Conservation (phyloP, 2,797 vertebrate species). For the Sarcoramphus papa region DNA sequence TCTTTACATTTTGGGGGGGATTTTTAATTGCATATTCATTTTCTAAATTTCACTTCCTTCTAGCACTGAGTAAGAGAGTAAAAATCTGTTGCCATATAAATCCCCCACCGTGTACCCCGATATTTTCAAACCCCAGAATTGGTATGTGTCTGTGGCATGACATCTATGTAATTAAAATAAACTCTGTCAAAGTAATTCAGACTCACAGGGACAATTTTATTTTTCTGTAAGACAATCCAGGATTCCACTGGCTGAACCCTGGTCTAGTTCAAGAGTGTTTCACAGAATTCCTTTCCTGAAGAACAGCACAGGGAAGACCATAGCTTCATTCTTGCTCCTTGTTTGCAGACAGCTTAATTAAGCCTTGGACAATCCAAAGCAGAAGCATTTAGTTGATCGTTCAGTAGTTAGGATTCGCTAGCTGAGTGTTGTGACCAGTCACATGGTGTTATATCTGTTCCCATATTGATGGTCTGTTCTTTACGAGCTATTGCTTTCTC, state of each 20-base stretch:
- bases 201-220: not conserved
- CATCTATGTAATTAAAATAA: not conserved
- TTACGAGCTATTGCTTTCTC: not conserved
- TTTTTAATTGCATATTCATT: conserved; percentile 20
- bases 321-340: not conserved
- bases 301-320: not conserved
- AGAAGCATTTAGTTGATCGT: not conserved
- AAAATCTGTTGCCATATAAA: not conserved
- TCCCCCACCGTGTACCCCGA: not conserved
- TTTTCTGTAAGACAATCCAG: not conserved
- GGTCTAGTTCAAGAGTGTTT: not conserved
- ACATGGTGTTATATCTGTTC: not conserved
- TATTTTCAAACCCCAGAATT: not conserved
- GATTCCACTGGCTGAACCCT: not conserved
- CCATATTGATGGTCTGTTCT: conserved; percentile 27
- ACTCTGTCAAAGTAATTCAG: not conserved
- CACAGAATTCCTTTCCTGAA: not conserved
- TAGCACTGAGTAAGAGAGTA: not conserved
- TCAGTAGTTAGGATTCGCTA: not conserved
- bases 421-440: conserved; percentile 6
- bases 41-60: not conserved
- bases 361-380: not conserved
- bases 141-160: not conserved
- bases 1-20: not conserved
- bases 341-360: not conserved